Base-by-base conservation (phyloP, 2,797 vertebrate genomes). In the Poeciliopsis presidionis region DNA sequence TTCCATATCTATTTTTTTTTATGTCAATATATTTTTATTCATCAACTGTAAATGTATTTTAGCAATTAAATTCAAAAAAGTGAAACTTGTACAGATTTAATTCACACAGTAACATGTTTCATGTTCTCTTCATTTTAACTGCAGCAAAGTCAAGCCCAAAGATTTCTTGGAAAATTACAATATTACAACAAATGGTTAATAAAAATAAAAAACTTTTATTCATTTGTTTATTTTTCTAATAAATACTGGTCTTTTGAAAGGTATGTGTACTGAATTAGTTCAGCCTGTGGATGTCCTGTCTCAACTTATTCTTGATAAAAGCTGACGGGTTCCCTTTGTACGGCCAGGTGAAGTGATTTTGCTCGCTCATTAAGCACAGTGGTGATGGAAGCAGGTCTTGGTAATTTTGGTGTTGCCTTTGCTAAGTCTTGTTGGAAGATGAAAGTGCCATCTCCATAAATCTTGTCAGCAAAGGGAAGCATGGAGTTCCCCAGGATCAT, bases 1-100 rank as follows among this genome's bases (percentile, higher is more conserved):
- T 46, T 18, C 28, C 45, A 28, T 81, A 86, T 88, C 84, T 83
- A 65, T 82, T n/a, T 81, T 81, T 78, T 78, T n/a, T 59, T 85
- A 72, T 84, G 82, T 82, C 47, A 74, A 51, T 92, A 84, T 81
- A 83, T 81, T 45, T n/a, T 45, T 69, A 22, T 43, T 14, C 1
- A 25, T 41, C 63, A 33, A 33, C 6, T 18, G 2, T 33, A 9
- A 39, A 41, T 39, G 5, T 39, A 4, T 36, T 65, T 65, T 65
- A 39, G 18, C 18, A 65, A 22, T 65, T 41, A 39, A 67, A 22
- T 20, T 41, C 3, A 41, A 25, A 13, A 65, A 22, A 39, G 6
- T 41, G 11, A n/a, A 70, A 45, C 5, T 43, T 45, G 25, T 13
- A 45, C 22, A n/a, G 5, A 70, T n/a, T 70, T 25, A 28, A 41